Percentiles rank a stretch among this genome's conserved stretches.
Conservation (phyloP, 2,888 invertebrate genomes). For the Nycteola revayana region DNA sequence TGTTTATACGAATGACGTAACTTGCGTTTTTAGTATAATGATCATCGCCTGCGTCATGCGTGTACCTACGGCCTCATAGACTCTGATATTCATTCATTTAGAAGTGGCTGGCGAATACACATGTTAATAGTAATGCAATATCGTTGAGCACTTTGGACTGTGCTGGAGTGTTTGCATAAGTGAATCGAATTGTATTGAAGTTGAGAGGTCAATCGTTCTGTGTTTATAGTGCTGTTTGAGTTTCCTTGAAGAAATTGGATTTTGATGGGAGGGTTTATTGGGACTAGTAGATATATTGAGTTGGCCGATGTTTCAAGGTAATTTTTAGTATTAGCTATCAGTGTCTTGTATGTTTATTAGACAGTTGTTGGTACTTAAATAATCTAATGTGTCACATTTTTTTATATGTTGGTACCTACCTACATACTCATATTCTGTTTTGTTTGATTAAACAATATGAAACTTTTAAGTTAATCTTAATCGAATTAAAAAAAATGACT, state of each 20-base stretch:
- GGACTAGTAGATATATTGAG: too few species aligned
- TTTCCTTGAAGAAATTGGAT: constrained; percentile 26
- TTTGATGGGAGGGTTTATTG: neutral
- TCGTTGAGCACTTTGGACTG: constrained; percentile 30
- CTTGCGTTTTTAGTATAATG: constrained; percentile 41
- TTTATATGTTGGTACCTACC: too few species aligned
- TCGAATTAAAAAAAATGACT: too few species aligned
- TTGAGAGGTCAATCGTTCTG: constrained; percentile 21
- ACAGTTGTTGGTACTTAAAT: too few species aligned
- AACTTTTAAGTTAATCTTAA: too few species aligned
- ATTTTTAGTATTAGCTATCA: too few species aligned
- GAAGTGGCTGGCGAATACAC: constrained; percentile 22
- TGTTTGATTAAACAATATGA: too few species aligned
- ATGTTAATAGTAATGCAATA: constrained; percentile 17
- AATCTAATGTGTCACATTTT: too few species aligned
- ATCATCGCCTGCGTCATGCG: constrained; percentile 38
- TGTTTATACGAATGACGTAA: constrained; percentile 41
- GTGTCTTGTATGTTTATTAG: too few species aligned
- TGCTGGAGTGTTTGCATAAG: constrained; percentile 17
- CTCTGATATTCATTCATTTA: constrained; percentile 36
- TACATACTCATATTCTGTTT: too few species aligned
- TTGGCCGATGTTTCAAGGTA: too few species aligned
- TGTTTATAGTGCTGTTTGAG: constrained; percentile 20
- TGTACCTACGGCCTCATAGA: constrained; percentile 30
- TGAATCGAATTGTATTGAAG: constrained; percentile 19